Evolutionary conservation across 2,888 invertebrate species (phyloP).

Genomic region (Drosophila pullipes): DNA sequence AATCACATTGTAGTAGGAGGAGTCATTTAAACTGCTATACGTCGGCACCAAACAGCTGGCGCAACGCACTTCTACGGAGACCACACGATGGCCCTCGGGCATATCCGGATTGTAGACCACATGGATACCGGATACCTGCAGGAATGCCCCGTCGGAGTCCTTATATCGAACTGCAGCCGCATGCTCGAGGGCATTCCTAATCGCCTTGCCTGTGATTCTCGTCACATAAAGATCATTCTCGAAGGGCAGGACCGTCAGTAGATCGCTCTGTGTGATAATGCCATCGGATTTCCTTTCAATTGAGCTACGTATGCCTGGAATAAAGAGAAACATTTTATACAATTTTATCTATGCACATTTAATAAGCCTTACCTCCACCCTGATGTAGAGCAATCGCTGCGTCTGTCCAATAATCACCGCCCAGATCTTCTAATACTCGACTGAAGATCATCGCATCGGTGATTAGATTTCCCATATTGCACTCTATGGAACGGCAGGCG

Average conservation of each 20-base stretch:
- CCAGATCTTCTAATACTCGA: constrained; percentile 84
- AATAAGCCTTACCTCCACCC: constrained; percentile 87
- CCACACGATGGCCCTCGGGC: constrained; percentile 88
- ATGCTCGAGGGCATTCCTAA: constrained; percentile 89
- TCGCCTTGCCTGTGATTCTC: constrained; percentile 88
- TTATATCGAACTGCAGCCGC: constrained; percentile 87
- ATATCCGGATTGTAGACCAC: constrained; percentile 89
- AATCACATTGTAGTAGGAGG: constrained; percentile 89
- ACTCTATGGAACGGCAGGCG: constrained; percentile 90
- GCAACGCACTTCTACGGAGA: constrained; percentile 89
- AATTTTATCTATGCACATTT: background rate
- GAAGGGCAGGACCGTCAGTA: constrained; percentile 92
- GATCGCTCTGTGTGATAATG: constrained; percentile 90
- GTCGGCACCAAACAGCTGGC: constrained; percentile 88
- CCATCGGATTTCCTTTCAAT: constrained; percentile 87
- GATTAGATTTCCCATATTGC: constrained; percentile 94
- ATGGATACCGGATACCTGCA: constrained; percentile 92
- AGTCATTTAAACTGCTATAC: constrained; percentile 87
- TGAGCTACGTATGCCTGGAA: constrained; percentile 88
- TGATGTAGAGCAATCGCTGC: constrained; percentile 91
- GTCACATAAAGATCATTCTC: constrained; percentile 89
- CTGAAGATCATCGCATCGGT: constrained; percentile 90
- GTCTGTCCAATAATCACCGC: constrained; percentile 89
- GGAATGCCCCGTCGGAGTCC: constrained; percentile 90
- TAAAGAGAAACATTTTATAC: background rate